phyloP scores from a whole-genome alignment of 1,140 invertebrate species.

The Gryllus bimaculatus region DNA sequence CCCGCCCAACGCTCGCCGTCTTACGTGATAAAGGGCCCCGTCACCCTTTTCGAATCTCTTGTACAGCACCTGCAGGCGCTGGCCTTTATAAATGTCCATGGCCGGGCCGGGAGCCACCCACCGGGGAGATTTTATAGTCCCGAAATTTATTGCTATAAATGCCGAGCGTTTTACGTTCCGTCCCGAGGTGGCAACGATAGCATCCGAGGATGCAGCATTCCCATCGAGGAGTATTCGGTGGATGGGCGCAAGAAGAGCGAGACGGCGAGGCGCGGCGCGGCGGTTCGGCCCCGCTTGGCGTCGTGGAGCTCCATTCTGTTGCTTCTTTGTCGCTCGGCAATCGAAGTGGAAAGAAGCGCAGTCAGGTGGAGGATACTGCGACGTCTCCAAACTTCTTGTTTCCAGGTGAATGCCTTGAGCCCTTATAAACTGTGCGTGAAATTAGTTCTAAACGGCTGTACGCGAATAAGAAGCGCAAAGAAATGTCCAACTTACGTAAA shows the following conservation, averaged over 20 bases:
- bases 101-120: background rate
- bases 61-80: background rate
- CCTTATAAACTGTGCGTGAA: too few relatives aligned
- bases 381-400: too few relatives aligned
- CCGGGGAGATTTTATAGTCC: background rate
- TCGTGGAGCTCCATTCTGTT: too few relatives aligned
- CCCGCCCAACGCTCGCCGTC: background rate
- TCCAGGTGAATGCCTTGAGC: too few relatives aligned
- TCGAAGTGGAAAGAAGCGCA: too few relatives aligned
- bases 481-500: too few relatives aligned
- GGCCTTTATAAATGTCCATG: background rate
- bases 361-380: too few relatives aligned
- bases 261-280: too few relatives aligned
- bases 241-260: background rate
- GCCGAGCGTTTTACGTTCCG: background rate
- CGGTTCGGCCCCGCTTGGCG: too few relatives aligned
- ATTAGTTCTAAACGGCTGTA: too few relatives aligned
- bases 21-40: background rate
- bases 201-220: background rate
- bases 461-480: too few relatives aligned
- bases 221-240: background rate
- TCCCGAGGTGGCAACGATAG: background rate
- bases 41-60: background rate
- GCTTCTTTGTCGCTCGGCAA: too few relatives aligned
- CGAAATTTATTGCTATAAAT: conserved; percentile 1